These are phyloP conservation scores for Lepidochrysops patricia DNA, from an alignment of 2,888 invertebrate species.

Conservation along the genomic window DNA sequence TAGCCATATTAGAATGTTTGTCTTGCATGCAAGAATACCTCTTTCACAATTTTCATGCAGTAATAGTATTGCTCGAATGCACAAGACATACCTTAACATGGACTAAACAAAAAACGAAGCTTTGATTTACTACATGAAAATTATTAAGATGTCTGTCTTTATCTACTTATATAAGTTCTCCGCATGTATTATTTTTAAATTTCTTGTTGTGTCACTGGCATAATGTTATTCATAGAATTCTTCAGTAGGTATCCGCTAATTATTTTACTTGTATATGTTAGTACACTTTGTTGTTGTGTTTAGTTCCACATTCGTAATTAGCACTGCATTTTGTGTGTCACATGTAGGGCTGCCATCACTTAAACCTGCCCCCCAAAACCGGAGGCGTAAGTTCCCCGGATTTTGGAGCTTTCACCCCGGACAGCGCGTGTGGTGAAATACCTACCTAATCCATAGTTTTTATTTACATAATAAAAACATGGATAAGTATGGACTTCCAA, in stretches of 20 bases:
- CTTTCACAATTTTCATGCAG: neutral
- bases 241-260: constrained; percentile 25
- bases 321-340: constrained; percentile 38
- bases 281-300: constrained; percentile 28
- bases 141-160: neutral
- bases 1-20: neutral
- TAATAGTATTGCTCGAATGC: neutral
- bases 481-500: too few relatives aligned
- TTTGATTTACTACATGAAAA: neutral
- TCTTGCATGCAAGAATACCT: neutral
- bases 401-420: too few relatives aligned
- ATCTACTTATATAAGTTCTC: too few relatives aligned
- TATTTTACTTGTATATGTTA: constrained; percentile 21
- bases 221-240: constrained; percentile 45
- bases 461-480: too few relatives aligned
- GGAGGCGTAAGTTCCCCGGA: too few relatives aligned
- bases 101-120: neutral
- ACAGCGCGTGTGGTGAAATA: too few relatives aligned
- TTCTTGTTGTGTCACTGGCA: constrained; percentile 52
- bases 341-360: too few relatives aligned
- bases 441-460: too few relatives aligned
- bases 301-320: constrained; percentile 34
- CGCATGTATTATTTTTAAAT: constrained; percentile 31
- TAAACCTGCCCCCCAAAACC: too few relatives aligned
- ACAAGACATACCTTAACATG: neutral